Percentiles rank a stretch among this genome's conserved stretches.
Conservation (phyloP, 2,888 invertebrate genomes). For the Macrophya alboannulata region DNA sequence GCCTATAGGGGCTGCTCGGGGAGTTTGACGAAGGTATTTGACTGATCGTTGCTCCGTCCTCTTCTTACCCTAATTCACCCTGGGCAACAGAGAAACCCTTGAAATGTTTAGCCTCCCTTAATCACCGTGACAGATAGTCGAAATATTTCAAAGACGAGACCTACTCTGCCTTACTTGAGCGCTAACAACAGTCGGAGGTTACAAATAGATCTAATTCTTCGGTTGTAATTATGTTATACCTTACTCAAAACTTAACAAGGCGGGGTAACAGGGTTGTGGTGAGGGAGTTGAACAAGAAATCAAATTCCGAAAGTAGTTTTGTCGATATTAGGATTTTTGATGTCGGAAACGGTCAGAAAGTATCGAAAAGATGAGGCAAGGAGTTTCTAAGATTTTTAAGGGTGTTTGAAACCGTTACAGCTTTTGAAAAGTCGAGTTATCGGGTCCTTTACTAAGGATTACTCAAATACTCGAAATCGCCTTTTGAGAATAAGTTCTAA, state of each 20-base stretch:
- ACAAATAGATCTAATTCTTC: conserved; percentile 25
- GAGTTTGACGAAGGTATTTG: conserved; percentile 36
- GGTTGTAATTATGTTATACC: conserved; percentile 26
- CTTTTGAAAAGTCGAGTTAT: not conserved
- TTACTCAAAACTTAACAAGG: not conserved
- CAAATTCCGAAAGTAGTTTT: not conserved
- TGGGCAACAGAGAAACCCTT: conserved; percentile 24
- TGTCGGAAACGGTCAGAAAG: not conserved
- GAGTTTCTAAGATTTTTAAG: not conserved
- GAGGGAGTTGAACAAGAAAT: not conserved
- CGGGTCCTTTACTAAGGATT: not conserved
- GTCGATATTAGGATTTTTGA: not conserved
- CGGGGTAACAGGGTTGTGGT: not conserved
- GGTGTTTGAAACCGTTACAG: not conserved
- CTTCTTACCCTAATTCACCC: conserved; percentile 39
- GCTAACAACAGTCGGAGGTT: not conserved
- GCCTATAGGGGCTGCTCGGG: not conserved
- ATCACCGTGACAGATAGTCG: conserved; percentile 38
- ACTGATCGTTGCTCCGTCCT: conserved; percentile 39
- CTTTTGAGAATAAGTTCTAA: not conserved
- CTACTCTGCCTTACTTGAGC: not conserved
- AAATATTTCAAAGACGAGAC: conserved; percentile 39
- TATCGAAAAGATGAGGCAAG: not conserved
- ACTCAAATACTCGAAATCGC: not conserved
- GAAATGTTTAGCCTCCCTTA: conserved; percentile 44